Conservation (phyloP, 2,113 vertebrate species). For the Acrocephalus arundinaceus region DNA sequence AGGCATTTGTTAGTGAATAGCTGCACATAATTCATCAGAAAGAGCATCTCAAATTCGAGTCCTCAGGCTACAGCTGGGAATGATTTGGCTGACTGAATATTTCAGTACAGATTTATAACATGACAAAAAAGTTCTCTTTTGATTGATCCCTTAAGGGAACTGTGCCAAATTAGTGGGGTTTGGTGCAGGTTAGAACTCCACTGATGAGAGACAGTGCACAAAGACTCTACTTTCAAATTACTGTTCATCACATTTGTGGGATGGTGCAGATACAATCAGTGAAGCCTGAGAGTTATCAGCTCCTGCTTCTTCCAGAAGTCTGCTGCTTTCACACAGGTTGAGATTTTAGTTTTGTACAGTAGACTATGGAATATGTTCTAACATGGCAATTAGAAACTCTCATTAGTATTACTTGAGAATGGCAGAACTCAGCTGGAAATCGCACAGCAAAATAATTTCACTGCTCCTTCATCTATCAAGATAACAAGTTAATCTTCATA, state of each 20-base stretch:
- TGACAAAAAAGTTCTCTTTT: not conserved
- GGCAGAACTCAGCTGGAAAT: not conserved
- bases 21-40: not conserved
- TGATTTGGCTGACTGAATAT: slow-evolving; percentile 29
- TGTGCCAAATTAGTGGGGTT: not conserved
- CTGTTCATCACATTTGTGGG: not conserved
- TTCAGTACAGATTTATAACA: slow-evolving; percentile 3
- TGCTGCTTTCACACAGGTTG: not conserved
- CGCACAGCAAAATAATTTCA: not conserved
- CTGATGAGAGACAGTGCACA: not conserved
- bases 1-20: slow-evolving; percentile 3
- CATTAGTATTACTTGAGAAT: not conserved
- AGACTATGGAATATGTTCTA: not conserved
- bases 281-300: not conserved
- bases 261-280: not conserved
- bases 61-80: slow-evolving; percentile 25
- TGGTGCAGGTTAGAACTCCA: not conserved
- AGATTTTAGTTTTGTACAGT: not conserved
- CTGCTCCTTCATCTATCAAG: not conserved
- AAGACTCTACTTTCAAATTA: not conserved
- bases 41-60: not conserved
- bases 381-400: not conserved
- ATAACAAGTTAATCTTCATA: not conserved
- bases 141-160: not conserved
- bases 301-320: not conserved